phyloP scores from a whole-genome alignment of 2,888 invertebrate genomes.

The Leptopterna dolabrata region DNA sequence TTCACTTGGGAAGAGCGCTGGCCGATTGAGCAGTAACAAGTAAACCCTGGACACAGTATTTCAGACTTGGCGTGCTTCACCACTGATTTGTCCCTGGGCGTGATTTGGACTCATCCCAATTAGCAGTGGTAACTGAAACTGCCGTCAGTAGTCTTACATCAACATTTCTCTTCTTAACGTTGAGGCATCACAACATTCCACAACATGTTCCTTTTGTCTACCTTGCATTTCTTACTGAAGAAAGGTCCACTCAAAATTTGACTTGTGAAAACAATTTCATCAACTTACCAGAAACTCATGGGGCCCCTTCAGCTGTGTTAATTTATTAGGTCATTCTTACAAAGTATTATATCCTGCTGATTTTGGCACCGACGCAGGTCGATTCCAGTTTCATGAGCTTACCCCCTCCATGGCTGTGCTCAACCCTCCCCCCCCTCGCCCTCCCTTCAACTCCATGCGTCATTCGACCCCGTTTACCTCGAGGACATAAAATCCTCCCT shows the following conservation, averaged over 20 bases:
- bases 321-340: not conserved
- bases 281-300: not conserved
- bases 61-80: not conserved
- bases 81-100: not conserved
- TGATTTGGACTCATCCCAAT: not conserved
- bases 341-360: not conserved
- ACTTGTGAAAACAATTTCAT: not conserved
- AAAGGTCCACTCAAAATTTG: not conserved
- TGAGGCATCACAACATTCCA: not conserved
- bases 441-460: not conserved
- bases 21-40: slow-evolving; percentile 41
- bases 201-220: slow-evolving; percentile 1
- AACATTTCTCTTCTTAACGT: not conserved
- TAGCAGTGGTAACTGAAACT: not conserved
- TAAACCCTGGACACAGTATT: slow-evolving; percentile 29
- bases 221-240: not conserved
- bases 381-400: slow-evolving; percentile 31
- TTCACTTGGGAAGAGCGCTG: slow-evolving; percentile 70
- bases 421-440: not conserved
- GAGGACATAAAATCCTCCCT: not conserved
- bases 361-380: not conserved
- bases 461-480: not conserved
- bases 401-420: slow-evolving; percentile 53
- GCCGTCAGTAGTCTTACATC: not conserved
- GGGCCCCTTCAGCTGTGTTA: not conserved